Conservation (phyloP, 2,888 invertebrate genomes). For the Panopea generosa region DNA sequence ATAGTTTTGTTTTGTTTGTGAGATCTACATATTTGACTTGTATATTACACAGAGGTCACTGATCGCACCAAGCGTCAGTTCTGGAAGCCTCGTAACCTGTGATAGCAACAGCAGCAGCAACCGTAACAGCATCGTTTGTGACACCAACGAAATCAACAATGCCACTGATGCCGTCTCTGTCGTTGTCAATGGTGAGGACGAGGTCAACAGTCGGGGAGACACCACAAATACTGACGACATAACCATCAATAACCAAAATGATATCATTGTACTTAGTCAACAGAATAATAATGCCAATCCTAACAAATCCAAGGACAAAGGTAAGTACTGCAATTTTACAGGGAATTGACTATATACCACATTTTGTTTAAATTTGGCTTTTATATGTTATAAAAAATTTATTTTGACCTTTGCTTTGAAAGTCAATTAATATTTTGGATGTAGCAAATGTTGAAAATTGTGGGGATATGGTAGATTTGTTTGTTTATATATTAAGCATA, state of each 20-base stretch:
- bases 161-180: slow-evolving; percentile 2
- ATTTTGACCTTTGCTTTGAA: too few species aligned
- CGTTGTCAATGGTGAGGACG: slow-evolving; percentile 9
- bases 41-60: slow-evolving; percentile 26
- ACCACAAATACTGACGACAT: slow-evolving; percentile 41
- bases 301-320: slow-evolving; percentile 57
- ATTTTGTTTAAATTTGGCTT: neutral
- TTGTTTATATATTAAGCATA: too few species aligned
- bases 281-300: slow-evolving; percentile 63
- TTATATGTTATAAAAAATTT: too few species aligned
- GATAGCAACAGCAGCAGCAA: slow-evolving; percentile 63
- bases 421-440: too few species aligned
- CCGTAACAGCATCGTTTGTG: slow-evolving; percentile 46
- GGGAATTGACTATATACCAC: neutral
- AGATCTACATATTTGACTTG: too few species aligned
- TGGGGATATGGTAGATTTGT: too few species aligned
- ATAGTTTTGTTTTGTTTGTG: too few species aligned
- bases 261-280: slow-evolving; percentile 59
- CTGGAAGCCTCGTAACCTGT: slow-evolving; percentile 64
- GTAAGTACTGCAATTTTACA: slow-evolving; percentile 37
- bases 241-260: slow-evolving; percentile 60
- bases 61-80: slow-evolving; percentile 69
- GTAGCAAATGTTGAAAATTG: too few species aligned
- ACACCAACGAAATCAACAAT: slow-evolving; percentile 24
- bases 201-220: neutral